Evolutionary conservation across 2,113 vertebrate genomes (phyloP), one percentile per base, ranked within the genome.

Genomic region (Epinephelus moara): DNA sequence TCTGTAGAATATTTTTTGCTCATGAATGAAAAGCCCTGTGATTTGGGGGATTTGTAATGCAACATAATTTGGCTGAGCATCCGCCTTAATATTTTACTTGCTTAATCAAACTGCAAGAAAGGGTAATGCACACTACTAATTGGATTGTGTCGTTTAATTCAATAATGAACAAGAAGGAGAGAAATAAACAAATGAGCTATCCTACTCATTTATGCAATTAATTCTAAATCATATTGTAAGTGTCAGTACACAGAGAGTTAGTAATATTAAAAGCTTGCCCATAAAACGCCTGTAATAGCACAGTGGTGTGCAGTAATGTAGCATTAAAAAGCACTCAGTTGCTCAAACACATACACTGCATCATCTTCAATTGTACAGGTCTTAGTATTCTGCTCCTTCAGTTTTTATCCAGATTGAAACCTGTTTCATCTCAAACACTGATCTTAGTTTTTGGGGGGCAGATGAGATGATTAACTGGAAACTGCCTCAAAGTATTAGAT

Each of bases 101-200:
- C 86, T 91, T 93, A 92, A 93, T 94, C 88, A 88, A 92, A 94
- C 85, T 83, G 85, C 72, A 82, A 89, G 82, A 90, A 91, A 92
- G 80, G 82, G 84, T 92, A 91, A 92, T 90, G 90, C 88, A 85
- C 93, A 90, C 77, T 76, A 49, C 91, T 93, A 94, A 94, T 94
- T 94, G 91, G 88, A 92, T 92, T 95, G 89, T 83, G 88, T 93
- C 72, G 13, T 94, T 91, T 94, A 92, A 94, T 93, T 94, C 81
- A 93, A 94, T 94, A 91, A 94, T 91, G 90, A 92, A 86, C 89
- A 89, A 70, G 67, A 57, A 30, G 30, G 66, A 40, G 63, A 42
- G 37, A 19, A 8, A 8, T 62, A 89, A 92, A 94, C 84, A 94
- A 93, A 91, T 85, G 86, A 91, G 83, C 86, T 83, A 84, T 85